Evolutionary conservation across 2,888 invertebrate species (phyloP).

Genomic region (Hylaea fasciaria): DNA sequence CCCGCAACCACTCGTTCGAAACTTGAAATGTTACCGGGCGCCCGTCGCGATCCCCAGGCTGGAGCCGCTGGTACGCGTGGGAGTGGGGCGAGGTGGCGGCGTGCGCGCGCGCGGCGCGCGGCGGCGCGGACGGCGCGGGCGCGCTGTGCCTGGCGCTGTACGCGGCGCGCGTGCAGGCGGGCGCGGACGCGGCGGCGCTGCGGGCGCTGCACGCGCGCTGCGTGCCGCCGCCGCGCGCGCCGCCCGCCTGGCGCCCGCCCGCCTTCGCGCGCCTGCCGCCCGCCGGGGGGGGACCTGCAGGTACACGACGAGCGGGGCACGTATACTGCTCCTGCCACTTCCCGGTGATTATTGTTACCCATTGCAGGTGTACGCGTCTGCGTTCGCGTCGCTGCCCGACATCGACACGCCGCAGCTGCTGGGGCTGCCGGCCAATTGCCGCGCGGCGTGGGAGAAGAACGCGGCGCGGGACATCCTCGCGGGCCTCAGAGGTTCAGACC

Average conservation of each 20-base stretch:
- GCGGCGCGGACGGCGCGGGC: conserved; percentile 43
- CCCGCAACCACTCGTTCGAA: too few species aligned
- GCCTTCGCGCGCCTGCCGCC: conserved; percentile 48
- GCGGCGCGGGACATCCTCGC: conserved; percentile 85
- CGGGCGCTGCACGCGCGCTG: conserved; percentile 55
- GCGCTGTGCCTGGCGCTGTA: conserved; percentile 60
- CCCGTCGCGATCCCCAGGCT: conserved; percentile 60
- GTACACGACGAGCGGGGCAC: too few species aligned
- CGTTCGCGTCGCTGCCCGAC: conserved; percentile 88
- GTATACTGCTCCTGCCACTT: too few species aligned
- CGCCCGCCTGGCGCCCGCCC: conserved; percentile 46
- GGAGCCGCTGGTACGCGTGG: conserved; percentile 78
- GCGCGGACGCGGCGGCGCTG: conserved; percentile 61
- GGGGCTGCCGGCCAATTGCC: conserved; percentile 94
- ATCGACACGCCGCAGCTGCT: conserved; percentile 90
- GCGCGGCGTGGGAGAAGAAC: conserved; percentile 92
- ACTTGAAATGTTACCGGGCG: too few species aligned
- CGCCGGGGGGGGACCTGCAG: conserved; percentile 51
- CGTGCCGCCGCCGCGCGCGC: conserved; percentile 61
- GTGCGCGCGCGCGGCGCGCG: conserved; percentile 46
- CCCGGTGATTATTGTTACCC: not conserved
- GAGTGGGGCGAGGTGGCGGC: conserved; percentile 75
- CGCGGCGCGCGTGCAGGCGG: conserved; percentile 61
- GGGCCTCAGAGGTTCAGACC: conserved; percentile 53
- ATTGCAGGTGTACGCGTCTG: conserved; percentile 87